phyloP scores from a whole-genome alignment of 1,140 invertebrate species.

The Conopomorpha cramerella region DNA sequence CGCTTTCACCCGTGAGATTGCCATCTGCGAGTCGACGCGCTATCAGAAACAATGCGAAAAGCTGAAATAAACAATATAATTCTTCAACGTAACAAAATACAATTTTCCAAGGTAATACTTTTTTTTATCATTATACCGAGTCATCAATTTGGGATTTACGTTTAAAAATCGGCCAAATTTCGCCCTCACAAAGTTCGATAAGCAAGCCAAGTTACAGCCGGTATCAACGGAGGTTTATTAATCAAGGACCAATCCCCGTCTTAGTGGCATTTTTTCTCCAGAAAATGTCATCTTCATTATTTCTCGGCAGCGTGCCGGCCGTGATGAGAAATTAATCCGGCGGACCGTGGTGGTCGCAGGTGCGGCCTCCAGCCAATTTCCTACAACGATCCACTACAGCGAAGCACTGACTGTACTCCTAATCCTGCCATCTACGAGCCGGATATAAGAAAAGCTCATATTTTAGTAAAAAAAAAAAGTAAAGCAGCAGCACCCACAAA shows the following conservation, averaged over 20 bases:
- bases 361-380: constrained; percentile 29
- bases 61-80: no score
- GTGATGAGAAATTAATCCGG: constrained; percentile 56
- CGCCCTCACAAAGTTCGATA: no score
- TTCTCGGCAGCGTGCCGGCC: constrained; percentile 19
- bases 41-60: no score
- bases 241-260: constrained; percentile 30
- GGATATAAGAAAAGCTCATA: no score
- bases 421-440: constrained; percentile 21
- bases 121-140: no score
- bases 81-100: no score
- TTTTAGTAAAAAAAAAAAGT: no score
- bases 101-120: no score
- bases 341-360: constrained; percentile 32
- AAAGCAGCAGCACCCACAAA: no score
- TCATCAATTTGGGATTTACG: no score
- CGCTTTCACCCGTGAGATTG: constrained; percentile 22
- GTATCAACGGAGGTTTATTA: constrained; percentile 33
- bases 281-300: constrained; percentile 44
- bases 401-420: constrained; percentile 8
- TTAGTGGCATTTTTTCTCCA: constrained; percentile 44
- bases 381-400: constrained; percentile 18
- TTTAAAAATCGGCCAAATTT: no score
- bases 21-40: constrained; percentile 18
- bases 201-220: no score